Base-by-base conservation (phyloP, 2,888 invertebrate species). In the Caenorhabditis wallacei region DNA sequence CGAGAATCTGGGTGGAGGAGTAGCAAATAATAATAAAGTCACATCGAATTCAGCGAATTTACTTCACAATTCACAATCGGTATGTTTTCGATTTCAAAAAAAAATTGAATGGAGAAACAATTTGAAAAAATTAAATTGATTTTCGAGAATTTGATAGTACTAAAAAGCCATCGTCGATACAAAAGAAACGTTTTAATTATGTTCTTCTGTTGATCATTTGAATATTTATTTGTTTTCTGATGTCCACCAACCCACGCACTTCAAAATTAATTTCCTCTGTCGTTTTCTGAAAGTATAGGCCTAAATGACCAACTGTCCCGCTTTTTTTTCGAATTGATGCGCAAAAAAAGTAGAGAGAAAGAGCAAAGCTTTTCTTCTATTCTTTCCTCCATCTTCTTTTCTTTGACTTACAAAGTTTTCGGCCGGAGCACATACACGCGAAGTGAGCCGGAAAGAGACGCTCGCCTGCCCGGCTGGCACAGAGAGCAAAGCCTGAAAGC, bases 61-160 rank as follows among this genome's bases (percentile, higher is more conserved):
- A 16, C 83, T 83, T 46, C 83, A 84, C 66, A 84, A 84, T 51
- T 84, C 84, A 11, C 66, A 84, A 30, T 84, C 84, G 76, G 84
- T 84, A 26, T 54, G 84, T 76, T 20, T 46, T 61, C 30, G 22
- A 11, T 10, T 54, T 37, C 11, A 54, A 30, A 35, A 8, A 20
- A 20, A 20, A 20, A 51, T 18, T 51, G n/a, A 13, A 11, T 51
- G 4, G 2, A 20, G 20, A 51, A 51, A 51, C 22, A 20, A 5
- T 20, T n/a, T 13, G 13, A 43, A 43, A 43, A 43, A 43, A 43
- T 43, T 13, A 8, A 43, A 43, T n/a, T n/a, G n/a, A n/a, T n/a
- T n/a, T n/a, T n/a, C n/a, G n/a, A n/a, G 16, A 43, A 43, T 30
- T 30, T 30, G 4, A 30, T 30, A 30, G n/a, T 8, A 30, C 8